phyloP scores from a whole-genome alignment of 1,140 invertebrate species.

The Euwallacea fornicatus region DNA sequence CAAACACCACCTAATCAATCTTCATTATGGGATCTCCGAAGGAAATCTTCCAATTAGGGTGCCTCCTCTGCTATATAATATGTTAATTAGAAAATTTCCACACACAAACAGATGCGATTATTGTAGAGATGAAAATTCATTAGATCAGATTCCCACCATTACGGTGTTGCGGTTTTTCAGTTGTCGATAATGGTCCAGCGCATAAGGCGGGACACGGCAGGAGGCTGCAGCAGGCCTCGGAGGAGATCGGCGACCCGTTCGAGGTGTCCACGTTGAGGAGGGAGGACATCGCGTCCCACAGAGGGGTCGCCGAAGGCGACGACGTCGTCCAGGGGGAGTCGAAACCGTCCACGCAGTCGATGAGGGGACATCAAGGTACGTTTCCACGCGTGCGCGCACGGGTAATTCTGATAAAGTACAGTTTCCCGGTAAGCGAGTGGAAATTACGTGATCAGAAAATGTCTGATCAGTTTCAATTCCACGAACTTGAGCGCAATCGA shows the following conservation, averaged over 20 bases:
- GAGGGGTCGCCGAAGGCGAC: conserved; percentile 79
- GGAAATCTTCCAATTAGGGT: too few species aligned
- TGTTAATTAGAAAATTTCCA: too few species aligned
- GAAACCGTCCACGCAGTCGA: conserved; percentile 65
- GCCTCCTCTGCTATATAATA: too few species aligned
- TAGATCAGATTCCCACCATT: background rate
- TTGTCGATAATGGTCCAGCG: conserved; percentile 91
- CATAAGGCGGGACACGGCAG: conserved; percentile 61
- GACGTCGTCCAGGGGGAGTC: conserved; percentile 84
- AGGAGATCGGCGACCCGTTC: conserved; percentile 82
- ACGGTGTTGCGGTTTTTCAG: conserved; percentile 35
- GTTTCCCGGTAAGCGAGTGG: too few species aligned
- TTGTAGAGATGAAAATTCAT: background rate
- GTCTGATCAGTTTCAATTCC: too few species aligned
- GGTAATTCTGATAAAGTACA: too few species aligned
- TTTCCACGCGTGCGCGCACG: too few species aligned
- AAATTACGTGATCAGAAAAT: too few species aligned
- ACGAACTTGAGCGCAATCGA: too few species aligned
- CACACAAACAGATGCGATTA: too few species aligned
- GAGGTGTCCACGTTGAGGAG: conserved; percentile 86
- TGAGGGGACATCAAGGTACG: conserved; percentile 76
- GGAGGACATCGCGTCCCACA: conserved; percentile 81
- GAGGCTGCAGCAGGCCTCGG: conserved; percentile 72
- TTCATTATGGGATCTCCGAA: too few species aligned
- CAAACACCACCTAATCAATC: too few species aligned